Conservation (phyloP, 2,888 invertebrate genomes). For the Callinectes sapidus region DNA sequence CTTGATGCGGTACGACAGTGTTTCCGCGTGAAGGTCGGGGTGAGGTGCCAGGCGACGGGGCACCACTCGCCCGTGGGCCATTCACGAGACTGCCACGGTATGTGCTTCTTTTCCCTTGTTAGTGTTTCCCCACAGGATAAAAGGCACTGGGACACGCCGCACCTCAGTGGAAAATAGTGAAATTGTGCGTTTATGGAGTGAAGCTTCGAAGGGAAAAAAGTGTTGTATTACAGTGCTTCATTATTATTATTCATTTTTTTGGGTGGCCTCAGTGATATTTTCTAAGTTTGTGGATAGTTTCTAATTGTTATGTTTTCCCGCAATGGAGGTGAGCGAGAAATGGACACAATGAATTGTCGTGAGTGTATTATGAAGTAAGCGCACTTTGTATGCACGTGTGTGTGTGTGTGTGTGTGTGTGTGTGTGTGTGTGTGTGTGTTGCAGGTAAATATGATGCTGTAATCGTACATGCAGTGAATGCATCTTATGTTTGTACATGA, state of each 20-base stretch:
- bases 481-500: not conserved
- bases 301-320: not conserved
- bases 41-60: not conserved
- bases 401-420: constrained; percentile 39
- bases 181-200: not conserved
- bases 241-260: too few species aligned
- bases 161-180: not conserved
- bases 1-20: not conserved
- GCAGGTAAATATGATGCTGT: not conserved
- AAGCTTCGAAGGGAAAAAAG: not conserved
- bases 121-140: not conserved
- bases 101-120: not conserved
- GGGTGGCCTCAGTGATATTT: too few species aligned
- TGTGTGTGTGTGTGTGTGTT: constrained; percentile 22
- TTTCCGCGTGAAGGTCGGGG: constrained; percentile 12
- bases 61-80: not conserved
- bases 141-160: not conserved
- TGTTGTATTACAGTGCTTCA: not conserved
- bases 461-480: not conserved
- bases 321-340: not conserved
- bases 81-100: not conserved
- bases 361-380: not conserved
- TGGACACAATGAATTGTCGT: not conserved
- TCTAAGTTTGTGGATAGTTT: not conserved
- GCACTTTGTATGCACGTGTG: not conserved